Conservation (phyloP, 1,140 invertebrate species). For the Coelopa frigida region DNA sequence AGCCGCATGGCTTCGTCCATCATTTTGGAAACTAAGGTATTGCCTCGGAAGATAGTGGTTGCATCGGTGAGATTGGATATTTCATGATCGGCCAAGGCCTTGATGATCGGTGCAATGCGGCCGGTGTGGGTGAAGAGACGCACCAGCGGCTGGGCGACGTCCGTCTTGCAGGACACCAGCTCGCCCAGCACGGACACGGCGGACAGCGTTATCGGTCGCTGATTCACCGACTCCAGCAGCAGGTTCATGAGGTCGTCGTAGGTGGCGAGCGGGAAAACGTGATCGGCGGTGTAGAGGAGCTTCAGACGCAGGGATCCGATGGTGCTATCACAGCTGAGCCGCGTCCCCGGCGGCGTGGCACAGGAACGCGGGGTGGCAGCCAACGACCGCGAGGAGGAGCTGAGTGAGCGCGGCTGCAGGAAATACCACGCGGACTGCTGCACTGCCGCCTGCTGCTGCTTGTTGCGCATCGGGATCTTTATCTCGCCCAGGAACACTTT, state of each 20-base stretch:
- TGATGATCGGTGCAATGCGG: constrained; percentile 74
- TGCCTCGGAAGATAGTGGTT: constrained; percentile 90
- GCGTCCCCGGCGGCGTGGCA: constrained; percentile 60
- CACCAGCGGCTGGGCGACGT: constrained; percentile 79
- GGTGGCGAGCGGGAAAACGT: constrained; percentile 73
- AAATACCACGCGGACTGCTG: constrained; percentile 68
- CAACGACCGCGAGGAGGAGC: constrained; percentile 49
- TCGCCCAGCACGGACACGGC: constrained; percentile 82
- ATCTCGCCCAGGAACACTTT: constrained; percentile 83
- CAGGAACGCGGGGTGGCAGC: constrained; percentile 56
- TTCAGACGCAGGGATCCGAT: constrained; percentile 77
- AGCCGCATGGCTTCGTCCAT: constrained; percentile 93
- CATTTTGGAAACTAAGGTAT: constrained; percentile 89
- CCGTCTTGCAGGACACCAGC: constrained; percentile 74
- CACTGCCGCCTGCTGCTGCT: constrained; percentile 55
- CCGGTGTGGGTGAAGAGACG: constrained; percentile 76
- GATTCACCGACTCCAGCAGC: constrained; percentile 64
- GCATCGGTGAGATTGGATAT: constrained; percentile 83
- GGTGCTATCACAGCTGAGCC: constrained; percentile 52
- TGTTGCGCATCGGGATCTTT: constrained; percentile 62
- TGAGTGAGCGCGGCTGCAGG: constrained; percentile 59
- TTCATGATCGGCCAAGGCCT: constrained; percentile 73
- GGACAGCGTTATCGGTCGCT: constrained; percentile 75
- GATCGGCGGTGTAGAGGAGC: constrained; percentile 80
- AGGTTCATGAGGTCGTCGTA: constrained; percentile 71